Conservation (phyloP, 2,113 vertebrate genomes). For the Otolemur garnettii region DNA sequence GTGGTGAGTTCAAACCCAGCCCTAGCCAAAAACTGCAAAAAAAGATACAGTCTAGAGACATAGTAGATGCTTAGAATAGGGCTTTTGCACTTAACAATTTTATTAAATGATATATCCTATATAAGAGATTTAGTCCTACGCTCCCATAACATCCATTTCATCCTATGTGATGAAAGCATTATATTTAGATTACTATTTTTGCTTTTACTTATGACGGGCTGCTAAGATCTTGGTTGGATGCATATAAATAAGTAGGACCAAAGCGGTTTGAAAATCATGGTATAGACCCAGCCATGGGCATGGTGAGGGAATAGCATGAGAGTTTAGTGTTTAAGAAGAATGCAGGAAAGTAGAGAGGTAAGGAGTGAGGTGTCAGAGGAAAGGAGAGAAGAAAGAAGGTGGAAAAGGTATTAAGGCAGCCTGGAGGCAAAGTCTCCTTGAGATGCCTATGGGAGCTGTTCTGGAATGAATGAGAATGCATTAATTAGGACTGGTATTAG, state of each 20-base stretch:
- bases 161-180: background rate
- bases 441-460: background rate
- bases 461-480: background rate
- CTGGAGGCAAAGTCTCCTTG: background rate
- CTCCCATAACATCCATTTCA: background rate
- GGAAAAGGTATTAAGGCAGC: background rate
- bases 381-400: background rate
- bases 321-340: background rate
- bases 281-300: background rate
- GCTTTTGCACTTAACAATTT: slow-evolving; percentile 36
- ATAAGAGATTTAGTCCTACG: background rate
- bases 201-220: background rate
- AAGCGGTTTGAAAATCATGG: background rate
- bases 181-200: slow-evolving; percentile 6
- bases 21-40: no score
- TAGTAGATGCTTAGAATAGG: background rate
- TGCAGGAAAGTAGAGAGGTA: background rate
- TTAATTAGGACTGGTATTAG: background rate
- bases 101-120: slow-evolving; percentile 14
- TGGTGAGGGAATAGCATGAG: background rate
- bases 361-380: background rate
- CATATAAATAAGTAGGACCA: background rate
- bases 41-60: background rate
- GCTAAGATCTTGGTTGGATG: background rate
- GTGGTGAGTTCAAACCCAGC: no score